Evolutionary conservation across 2,797 vertebrate species (phyloP).

Genomic region (Anas capensis): DNA sequence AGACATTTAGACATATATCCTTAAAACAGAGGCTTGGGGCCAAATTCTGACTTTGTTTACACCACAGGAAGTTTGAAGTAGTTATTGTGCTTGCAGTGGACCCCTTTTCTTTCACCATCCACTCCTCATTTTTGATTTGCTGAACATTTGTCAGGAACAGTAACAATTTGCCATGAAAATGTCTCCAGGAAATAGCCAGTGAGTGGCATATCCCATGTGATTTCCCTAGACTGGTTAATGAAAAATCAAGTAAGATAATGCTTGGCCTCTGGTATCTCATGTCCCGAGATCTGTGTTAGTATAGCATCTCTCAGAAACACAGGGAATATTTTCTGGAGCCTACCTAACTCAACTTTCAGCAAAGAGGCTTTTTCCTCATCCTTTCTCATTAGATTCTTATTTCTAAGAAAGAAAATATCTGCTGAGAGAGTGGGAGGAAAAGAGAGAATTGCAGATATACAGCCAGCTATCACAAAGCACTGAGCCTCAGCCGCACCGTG

Average conservation of each 20-base stretch:
- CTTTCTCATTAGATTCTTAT: not conserved
- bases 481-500: not conserved
- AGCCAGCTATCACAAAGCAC: not conserved
- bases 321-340: not conserved
- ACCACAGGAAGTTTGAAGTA: not conserved
- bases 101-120: not conserved
- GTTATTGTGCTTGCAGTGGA: not conserved
- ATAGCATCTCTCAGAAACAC: not conserved
- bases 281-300: not conserved
- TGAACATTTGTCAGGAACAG: not conserved
- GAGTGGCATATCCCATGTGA: not conserved
- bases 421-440: not conserved
- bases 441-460: not conserved
- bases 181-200: not conserved
- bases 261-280: not conserved
- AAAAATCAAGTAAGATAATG: not conserved
- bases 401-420: not conserved
- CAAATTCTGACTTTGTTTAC: not conserved
- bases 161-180: not conserved
- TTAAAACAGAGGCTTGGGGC: slow-evolving; percentile 4
- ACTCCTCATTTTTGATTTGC: not conserved
- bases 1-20: not conserved
- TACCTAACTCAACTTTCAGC: not conserved
- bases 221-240: not conserved
- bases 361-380: not conserved